Evolutionary conservation across 2,888 invertebrate species (phyloP), one percentile per base, ranked within the genome.

Genomic region (Sialis lutaria): DNA sequence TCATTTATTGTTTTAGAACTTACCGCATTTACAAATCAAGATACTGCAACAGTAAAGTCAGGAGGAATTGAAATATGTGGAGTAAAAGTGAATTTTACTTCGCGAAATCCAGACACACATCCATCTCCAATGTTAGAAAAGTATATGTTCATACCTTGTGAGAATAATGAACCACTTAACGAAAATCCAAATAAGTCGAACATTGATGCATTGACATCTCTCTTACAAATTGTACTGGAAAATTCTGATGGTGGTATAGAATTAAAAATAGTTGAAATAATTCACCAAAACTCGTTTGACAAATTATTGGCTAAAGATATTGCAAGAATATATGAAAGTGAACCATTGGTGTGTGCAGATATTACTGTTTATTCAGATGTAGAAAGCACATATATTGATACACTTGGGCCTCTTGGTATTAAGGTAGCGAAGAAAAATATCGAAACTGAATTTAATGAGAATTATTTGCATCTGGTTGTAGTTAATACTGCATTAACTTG

Each of bases 191-290:
- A 5, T 31, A 31, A 31, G 12, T 9, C 30, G 31, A 32, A 31
- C n/a, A 30, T 8, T 6, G 10, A 43, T 31, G 65, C 77, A 0
- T 62, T 78, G 0, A 67, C 81, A 31, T 63, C 73, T 1, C 68
- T 76, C 56, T 66, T 83, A 6, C 89, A 89, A 60, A 58, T 86
- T 0, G 72, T 79, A 0, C 59, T 83, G 0, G 90, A 90, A 61
- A 89, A 88, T 58, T 60, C 71, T 1, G 70, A 73, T 46, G 68
- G 67, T 0, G 63, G 4, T 22, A 22, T 22, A 4, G 4, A 22
- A 2, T 4, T 22, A 4, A 22, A 22, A 60, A 5, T 62, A 22
- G 22, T 4, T 22, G 22, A 22, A 22, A 22, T 22, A 22, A 22
- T 4, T 22, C 22, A 22, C 22, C 22, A 22, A 22, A 22, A 22